Base-by-base conservation (phyloP, 2,888 invertebrate genomes). In the Heterodera filipjevi region DNA sequence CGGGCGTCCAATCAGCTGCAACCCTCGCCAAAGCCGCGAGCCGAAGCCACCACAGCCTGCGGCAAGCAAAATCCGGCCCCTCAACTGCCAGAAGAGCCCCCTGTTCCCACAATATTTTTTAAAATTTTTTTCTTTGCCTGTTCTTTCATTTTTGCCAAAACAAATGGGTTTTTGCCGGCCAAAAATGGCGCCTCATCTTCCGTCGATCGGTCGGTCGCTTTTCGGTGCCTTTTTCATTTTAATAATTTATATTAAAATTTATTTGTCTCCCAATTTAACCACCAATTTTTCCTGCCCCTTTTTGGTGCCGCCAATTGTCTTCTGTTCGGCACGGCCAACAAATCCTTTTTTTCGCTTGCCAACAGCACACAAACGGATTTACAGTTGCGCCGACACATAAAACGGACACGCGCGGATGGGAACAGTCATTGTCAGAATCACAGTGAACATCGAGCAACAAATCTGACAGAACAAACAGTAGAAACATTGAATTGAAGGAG, bases 361-460 rank as follows among this genome's bases (percentile, higher is more conserved):
- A 68, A 32, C 68, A 68, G 68, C 33, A 68, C 68, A 35, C 68
- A 35, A 6, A 68, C 49, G 27, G 78, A 78, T n/a, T 79, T 76
- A 35, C 79, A 79, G 22, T 59, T 68, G 46, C 70, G 75, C 64
- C 70, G 33, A 44, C 79, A 79, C 30, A 79, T 59, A 22, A 77
- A 46, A 19, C 71, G 66, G 66, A 79, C 14, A 22, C 71, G 59
- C n/a, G 53, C 30, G 35, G 64, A 8, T 19, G 39, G 33, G 76
- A 59, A 30, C 79, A 79, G 76, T 78, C 78, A n/a, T 27, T 22
- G 33, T 70, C 79, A 5, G 39, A 75, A 16, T 77, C 66, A 49
- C 75, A 66, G 33, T 19, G 66, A 32, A 46, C 59, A n/a, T 64
- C 59, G 14, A 74, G 12, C 1, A 74, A 14, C 30, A 74, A 74